A percentile compares a stretch with the other conserved stretches of the same genome.
These are phyloP conservation scores for Serinus canaria DNA, from an alignment of 2,113 vertebrate species.

Conservation along the genomic window DNA sequence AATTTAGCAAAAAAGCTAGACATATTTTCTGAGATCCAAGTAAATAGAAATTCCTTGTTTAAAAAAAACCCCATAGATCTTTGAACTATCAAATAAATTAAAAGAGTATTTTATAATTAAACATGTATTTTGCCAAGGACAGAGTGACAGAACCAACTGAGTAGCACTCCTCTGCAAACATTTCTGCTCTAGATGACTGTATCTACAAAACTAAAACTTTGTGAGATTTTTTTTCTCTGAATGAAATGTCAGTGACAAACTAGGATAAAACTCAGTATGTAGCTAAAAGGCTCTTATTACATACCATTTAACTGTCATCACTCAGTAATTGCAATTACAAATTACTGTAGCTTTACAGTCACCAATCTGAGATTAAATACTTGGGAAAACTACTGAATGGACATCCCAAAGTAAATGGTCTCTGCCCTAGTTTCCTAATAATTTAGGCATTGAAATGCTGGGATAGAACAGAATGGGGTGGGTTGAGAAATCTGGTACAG, in stretches of 20 bases:
- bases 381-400: constrained; percentile 1
- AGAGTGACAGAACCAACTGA: background rate
- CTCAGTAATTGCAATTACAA: constrained; percentile 43
- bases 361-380: constrained; percentile 20
- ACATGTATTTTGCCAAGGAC: background rate
- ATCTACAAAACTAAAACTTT: constrained; percentile 9
- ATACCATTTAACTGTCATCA: constrained; percentile 45
- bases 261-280: constrained; percentile 39
- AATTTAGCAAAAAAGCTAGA: background rate
- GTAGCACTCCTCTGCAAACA: background rate
- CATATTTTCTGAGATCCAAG: background rate
- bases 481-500: background rate
- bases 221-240: constrained; percentile 14
- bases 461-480: background rate
- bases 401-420: background rate
- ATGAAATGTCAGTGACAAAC: constrained; percentile 41
- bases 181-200: background rate
- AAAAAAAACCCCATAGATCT: background rate
- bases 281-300: constrained; percentile 32
- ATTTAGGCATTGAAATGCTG: background rate
- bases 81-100: background rate
- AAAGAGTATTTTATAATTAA: background rate
- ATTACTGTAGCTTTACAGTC: constrained; percentile 7
- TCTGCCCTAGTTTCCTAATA: background rate
- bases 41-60: background rate